A percentile compares a stretch with the other conserved stretches of the same genome.
Evolutionary conservation across 2,113 vertebrate species (phyloP).

Genomic region (Coregonus clupeaformis): DNA sequence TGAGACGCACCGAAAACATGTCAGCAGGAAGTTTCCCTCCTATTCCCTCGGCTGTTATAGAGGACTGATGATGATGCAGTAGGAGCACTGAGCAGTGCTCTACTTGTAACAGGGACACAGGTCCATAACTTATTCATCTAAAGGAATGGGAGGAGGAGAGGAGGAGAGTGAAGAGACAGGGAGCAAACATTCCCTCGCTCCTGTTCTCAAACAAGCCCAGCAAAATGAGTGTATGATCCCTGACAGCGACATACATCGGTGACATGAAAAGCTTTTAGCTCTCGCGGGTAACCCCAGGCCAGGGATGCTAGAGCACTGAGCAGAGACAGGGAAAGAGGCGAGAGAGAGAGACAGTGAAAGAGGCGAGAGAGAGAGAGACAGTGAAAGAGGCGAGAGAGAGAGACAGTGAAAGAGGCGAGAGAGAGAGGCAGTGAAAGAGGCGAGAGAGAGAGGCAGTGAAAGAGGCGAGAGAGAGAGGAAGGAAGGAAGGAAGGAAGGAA

Average conservation of each 20-base stretch:
- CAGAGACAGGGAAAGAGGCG: too few relatives aligned
- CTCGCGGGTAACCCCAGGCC: not conserved
- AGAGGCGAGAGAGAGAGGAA: too few relatives aligned
- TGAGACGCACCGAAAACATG: too few relatives aligned
- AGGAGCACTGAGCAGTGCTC: not conserved
- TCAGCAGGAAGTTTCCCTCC: not conserved
- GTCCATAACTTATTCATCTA: slow-evolving; percentile 32
- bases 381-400: too few relatives aligned
- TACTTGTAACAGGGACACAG: not conserved
- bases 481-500: too few relatives aligned
- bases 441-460: too few relatives aligned
- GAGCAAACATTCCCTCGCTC: not conserved
- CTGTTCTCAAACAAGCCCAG: slow-evolving; percentile 6
- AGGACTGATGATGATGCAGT: not conserved
- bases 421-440: not conserved
- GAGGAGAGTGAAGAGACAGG: not conserved
- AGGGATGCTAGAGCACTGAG: not conserved
- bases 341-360: not conserved
- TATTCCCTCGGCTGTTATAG: not conserved
- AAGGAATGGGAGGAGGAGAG: slow-evolving; percentile 2
- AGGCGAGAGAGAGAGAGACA: not conserved
- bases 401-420: too few relatives aligned
- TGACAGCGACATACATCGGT: slow-evolving; percentile 1
- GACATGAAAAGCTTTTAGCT: slow-evolving; percentile 19
- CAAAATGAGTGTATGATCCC: slow-evolving; percentile 9